phyloP scores from a whole-genome alignment of 2,113 vertebrate genomes.

The Pluvialis apricaria region DNA sequence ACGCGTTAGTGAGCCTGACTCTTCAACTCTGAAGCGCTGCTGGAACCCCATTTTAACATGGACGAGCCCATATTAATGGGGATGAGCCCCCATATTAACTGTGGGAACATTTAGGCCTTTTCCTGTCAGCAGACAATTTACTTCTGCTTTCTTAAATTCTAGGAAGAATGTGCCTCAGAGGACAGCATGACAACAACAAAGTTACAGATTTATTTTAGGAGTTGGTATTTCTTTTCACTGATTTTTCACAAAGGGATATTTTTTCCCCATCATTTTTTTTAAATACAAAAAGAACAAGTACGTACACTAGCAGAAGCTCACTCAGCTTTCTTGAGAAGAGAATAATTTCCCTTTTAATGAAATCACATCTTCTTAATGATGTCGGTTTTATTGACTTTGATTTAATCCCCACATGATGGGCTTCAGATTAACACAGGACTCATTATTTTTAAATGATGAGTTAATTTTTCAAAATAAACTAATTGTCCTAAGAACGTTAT shows the following conservation, averaged over 20 bases:
- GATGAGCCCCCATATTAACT: background rate
- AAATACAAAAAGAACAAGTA: background rate
- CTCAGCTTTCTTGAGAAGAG: background rate
- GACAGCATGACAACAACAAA: background rate
- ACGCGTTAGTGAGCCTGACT: background rate
- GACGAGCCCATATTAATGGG: background rate
- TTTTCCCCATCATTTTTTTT: background rate
- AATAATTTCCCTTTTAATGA: background rate
- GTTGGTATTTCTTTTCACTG: background rate
- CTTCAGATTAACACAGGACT: background rate
- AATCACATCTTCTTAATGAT: background rate
- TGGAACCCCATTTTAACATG: background rate
- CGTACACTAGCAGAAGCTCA: background rate
- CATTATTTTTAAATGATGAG: background rate
- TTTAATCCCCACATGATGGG: background rate
- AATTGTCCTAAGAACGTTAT: background rate
- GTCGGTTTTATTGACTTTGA: background rate
- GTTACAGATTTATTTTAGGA: background rate
- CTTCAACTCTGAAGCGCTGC: background rate
- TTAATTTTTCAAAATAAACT: background rate
- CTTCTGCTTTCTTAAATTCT: background rate
- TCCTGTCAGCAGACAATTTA: background rate
- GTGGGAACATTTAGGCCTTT: background rate
- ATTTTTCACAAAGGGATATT: background rate
- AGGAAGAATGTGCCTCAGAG: background rate